phyloP scores from a whole-genome alignment of 2,888 invertebrate genomes.

The Oxytorus armatus region DNA sequence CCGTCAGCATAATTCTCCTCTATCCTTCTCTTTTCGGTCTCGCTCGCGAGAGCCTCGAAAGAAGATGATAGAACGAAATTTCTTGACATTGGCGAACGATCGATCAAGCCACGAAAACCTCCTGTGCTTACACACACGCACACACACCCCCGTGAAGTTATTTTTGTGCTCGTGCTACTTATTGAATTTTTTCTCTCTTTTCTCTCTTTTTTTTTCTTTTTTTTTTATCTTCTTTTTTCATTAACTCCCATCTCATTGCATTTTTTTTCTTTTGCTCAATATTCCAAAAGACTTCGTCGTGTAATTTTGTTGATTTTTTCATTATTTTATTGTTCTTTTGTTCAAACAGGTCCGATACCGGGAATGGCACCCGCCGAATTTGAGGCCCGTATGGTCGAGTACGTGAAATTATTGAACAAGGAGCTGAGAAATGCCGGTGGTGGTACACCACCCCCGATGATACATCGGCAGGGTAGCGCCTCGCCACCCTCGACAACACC shows the following conservation, averaged over 20 bases:
- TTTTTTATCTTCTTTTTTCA: neutral
- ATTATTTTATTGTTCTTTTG: conserved; percentile 30
- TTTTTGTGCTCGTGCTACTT: conserved; percentile 56
- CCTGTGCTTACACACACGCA: too few species aligned
- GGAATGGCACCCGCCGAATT: conserved; percentile 89
- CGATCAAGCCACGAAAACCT: too few species aligned
- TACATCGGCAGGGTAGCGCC: conserved; percentile 83
- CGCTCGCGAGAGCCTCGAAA: conserved; percentile 12
- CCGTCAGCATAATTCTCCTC: conserved; percentile 49
- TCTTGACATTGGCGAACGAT: conserved; percentile 66
- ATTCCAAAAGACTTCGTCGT: neutral
- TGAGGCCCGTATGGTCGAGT: conserved; percentile 92
- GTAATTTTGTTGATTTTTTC: conserved; percentile 9
- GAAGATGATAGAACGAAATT: conserved; percentile 50
- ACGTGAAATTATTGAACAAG: conserved; percentile 90
- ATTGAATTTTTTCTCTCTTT: conserved; percentile 16
- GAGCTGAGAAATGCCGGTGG: conserved; percentile 84
- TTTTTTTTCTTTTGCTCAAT: neutral
- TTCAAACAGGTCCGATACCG: conserved; percentile 86
- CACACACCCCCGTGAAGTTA: too few species aligned
- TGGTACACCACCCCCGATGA: conserved; percentile 83
- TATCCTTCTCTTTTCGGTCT: conserved; percentile 24
- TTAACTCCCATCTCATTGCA: neutral
- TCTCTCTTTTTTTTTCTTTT: neutral
- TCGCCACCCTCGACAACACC: conserved; percentile 85